These are phyloP conservation scores for Crotalus horridus DNA, from an alignment of 2,113 vertebrate genomes.

Conservation along the genomic window DNA sequence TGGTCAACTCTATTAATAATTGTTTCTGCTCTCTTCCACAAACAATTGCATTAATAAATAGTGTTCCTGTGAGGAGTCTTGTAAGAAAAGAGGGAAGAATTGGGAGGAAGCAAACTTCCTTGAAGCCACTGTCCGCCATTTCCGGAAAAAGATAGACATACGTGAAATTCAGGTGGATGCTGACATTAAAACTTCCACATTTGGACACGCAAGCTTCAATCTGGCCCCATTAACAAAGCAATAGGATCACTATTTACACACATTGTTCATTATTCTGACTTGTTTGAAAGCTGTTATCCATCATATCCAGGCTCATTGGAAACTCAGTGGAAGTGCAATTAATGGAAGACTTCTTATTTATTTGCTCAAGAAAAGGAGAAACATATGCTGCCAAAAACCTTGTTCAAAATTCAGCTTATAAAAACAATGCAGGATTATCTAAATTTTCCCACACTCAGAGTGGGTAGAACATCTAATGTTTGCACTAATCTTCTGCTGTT, in stretches of 20 bases:
- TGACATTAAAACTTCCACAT: background rate
- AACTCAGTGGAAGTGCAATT: background rate
- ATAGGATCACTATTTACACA: background rate
- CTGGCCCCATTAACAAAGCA: background rate
- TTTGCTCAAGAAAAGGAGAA: background rate
- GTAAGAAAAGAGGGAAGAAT: background rate
- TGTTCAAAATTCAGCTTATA: background rate
- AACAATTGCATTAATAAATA: background rate
- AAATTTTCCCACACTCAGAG: background rate
- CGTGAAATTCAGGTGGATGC: background rate
- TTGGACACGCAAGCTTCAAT: background rate
- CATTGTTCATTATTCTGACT: background rate
- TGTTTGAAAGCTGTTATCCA: background rate
- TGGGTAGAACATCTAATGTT: background rate
- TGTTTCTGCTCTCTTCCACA: background rate
- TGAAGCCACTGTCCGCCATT: background rate
- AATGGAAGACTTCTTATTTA: background rate
- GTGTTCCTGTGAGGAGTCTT: background rate
- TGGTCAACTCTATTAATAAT: background rate
- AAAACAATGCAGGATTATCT: background rate
- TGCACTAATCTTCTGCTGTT: background rate
- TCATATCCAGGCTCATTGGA: background rate
- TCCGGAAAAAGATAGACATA: background rate
- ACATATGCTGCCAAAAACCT: background rate
- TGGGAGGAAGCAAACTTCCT: background rate